Evolutionary conservation across 2,888 invertebrate genomes (phyloP).

Genomic region (Chymomyza procnemis): DNA sequence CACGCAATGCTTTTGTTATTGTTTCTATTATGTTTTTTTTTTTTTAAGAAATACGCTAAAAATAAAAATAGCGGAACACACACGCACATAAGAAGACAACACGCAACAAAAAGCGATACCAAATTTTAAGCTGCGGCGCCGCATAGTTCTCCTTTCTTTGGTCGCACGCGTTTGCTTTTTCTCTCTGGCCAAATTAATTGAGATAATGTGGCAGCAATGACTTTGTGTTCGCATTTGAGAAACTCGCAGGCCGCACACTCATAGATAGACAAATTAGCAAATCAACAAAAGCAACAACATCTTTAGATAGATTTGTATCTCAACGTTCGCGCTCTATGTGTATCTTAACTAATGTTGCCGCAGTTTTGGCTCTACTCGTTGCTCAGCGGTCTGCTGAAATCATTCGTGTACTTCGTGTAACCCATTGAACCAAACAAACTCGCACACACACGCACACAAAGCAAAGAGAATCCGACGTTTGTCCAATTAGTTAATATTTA

Average conservation of each 20-base stretch:
- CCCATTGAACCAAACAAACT: conserved; percentile 5
- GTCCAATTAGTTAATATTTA: conserved; percentile 69
- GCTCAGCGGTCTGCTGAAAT: conserved; percentile 1
- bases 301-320: neutral
- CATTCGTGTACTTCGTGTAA: conserved; percentile 14
- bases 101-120: conserved; percentile 41
- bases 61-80: conserved; percentile 15
- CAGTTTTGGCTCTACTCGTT: neutral
- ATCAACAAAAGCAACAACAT: conserved; percentile 2
- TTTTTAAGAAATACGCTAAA: conserved; percentile 12
- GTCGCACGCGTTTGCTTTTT: neutral
- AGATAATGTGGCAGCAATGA: neutral
- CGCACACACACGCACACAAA: neutral
- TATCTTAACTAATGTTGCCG: neutral
- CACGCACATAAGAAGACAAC: conserved; percentile 24
- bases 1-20: neutral
- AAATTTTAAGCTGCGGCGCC: conserved; percentile 29
- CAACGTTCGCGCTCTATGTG: conserved; percentile 2
- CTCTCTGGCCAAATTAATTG: conserved; percentile 3
- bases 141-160: neutral
- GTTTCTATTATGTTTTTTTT: no score
- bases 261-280: neutral
- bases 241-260: neutral
- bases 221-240: neutral
- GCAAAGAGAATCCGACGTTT: conserved; percentile 3